Percentiles rank a stretch among this genome's conserved stretches.
Evolutionary conservation across 2,113 vertebrate genomes (phyloP).

Genomic region (Mesitornis unicolor): DNA sequence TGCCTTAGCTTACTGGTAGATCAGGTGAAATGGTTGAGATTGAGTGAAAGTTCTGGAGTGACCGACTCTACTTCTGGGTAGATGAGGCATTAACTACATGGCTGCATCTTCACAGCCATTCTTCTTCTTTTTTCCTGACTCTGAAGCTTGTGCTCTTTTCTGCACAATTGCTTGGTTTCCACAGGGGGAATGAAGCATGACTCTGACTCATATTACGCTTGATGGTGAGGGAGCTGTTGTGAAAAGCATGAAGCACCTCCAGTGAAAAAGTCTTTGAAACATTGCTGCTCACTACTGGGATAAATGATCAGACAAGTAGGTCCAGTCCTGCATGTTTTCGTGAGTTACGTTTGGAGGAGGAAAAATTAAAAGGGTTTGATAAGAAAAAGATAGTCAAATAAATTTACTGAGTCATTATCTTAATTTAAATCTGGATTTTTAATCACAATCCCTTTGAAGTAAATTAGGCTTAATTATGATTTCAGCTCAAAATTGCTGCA

Average conservation of each 20-base stretch:
- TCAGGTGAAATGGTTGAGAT: background rate
- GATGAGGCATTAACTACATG: background rate
- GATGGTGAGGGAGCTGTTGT: background rate
- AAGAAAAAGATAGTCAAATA: background rate
- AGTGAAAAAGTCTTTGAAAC: background rate
- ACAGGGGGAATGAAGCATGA: background rate
- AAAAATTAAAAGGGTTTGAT: background rate
- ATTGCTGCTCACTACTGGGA: background rate
- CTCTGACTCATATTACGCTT: background rate
- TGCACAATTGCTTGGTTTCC: background rate
- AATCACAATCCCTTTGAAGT: background rate
- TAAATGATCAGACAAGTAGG: background rate
- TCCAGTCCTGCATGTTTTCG: background rate
- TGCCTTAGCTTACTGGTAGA: background rate
- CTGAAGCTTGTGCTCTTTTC: background rate
- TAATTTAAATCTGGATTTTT: background rate
- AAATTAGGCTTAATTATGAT: background rate
- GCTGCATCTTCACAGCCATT: background rate
- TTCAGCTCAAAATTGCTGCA: background rate
- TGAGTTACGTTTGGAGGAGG: background rate
- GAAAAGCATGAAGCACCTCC: background rate
- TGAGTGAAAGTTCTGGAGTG: background rate
- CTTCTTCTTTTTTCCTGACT: background rate
- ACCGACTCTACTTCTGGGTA: background rate
- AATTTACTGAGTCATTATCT: background rate